Base-by-base conservation (phyloP, 2,797 vertebrate species). In the Oreonectes daqikongensis region DNA sequence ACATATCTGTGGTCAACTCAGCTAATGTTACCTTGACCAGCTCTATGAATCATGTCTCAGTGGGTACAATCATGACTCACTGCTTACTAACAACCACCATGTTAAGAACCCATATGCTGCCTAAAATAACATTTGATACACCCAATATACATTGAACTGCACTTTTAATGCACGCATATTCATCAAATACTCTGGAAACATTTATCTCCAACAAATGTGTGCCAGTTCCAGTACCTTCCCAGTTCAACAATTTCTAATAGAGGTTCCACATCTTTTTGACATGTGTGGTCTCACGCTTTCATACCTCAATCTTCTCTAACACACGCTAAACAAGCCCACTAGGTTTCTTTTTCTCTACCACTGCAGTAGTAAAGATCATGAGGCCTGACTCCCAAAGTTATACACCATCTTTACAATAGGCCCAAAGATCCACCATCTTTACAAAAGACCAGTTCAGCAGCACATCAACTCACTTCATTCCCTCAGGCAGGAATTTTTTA, bases 401-500 rank as follows among this genome's bases (percentile, higher is more conserved):
- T 46, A 20, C 48, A 71, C 28, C 38, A 17, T 59, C 59, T 59
- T 76, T 52, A 55, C 9, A 83, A 80, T 76, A 79, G 85, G 86
- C 83, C 80, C 40, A 50, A 6, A n/a, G 17, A n/a, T 50, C 15
- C 42, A 44, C 18, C 66, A 17, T 44, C 64, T 24, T 53, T 9
- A 81, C 81, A 83, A 80, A 70, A 79, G 83, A 86, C 83, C 80
- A 88, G 63, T 55, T 86, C 85, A 86, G 83, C 81, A 86, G 83
- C 81, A 26, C 5, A 46, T 86, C 30, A 26, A 48, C 9, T 86
- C 82, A 87, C 82, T 81, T 64, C 82, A 78, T 80, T 77, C 87
- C 85, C 84, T 83, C 44, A 74, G 87, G 87, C 84, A 88, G 86
- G 84, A 82, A 87, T 80, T 75, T 84, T 87, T 85, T 84, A 85